Evolutionary conservation across 2,113 vertebrate genomes (phyloP), one percentile per base, ranked within the genome.

Genomic region (Gobio gobio): DNA sequence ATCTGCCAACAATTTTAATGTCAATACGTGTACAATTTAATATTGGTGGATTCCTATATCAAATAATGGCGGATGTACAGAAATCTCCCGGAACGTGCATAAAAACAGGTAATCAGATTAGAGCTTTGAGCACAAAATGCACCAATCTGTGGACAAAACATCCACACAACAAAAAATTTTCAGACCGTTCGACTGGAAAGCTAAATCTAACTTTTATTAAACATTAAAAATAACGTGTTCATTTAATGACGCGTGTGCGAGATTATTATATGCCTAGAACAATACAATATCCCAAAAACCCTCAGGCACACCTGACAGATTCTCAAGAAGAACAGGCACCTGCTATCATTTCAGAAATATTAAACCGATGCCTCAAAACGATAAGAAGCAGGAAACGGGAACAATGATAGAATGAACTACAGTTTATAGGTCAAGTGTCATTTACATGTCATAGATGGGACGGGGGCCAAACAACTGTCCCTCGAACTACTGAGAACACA

Each of bases 381-480:
- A 66, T 75, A 63, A 66, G 47, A 8, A 66, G 58, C 7, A 20
- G 73, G 56, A 83, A 10, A 63, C 13, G 61, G 66, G n/a, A 36
- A 68, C 10, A 45, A 43, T 45, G 36, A 63, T 40, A 40, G 51
- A 59, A 59, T 63, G 40, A 47, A 26, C 14, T 45, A 10, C 58
- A 79, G 58, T 79, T 66, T 66, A 81, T 81, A 47, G 61, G 66
- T 54, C 54, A 47, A 58, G 76, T 72, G 49, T 73, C 16, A 45
- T 72, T 54, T 47, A 36, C 29, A 49, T 78, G 74, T 72, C 29
- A 78, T 26, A 72, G 61, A 47, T 59, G 49, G 76, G 76, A 87
- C 26, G 16, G 40, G n/a, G 63, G 20, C 82, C 20, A 58, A 54
- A 85, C 49, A 75, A 84, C 29, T 82, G 24, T 33, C 74, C 75